phyloP scores from a whole-genome alignment of 2,888 invertebrate species.

The Rhamphomyia laevipes region DNA sequence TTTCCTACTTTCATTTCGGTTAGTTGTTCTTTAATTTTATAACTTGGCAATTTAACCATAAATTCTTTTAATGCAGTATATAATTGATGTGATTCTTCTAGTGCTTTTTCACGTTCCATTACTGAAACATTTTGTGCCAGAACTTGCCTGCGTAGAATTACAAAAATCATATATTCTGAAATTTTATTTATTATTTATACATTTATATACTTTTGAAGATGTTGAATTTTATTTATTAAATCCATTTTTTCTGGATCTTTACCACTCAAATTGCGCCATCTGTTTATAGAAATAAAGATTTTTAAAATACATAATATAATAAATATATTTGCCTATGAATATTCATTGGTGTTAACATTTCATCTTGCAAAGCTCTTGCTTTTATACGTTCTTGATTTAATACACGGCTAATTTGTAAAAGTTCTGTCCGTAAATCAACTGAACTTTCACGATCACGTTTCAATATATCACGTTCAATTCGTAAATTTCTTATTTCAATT shows the following conservation, averaged over 20 bases:
- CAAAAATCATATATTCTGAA: not conserved
- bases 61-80: constrained; percentile 33
- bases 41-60: constrained; percentile 32
- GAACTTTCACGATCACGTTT: constrained; percentile 65
- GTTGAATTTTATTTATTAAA: constrained; percentile 68
- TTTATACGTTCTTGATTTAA: constrained; percentile 72
- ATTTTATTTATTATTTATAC: not conserved
- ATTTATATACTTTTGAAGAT: constrained; percentile 67
- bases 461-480: constrained; percentile 58
- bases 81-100: constrained; percentile 30
- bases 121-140: constrained; percentile 28
- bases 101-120: constrained; percentile 28
- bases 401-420: constrained; percentile 56
- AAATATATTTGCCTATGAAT: constrained; percentile 50
- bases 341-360: constrained; percentile 83
- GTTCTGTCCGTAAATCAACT: constrained; percentile 69
- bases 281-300: constrained; percentile 2
- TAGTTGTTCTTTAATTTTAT: constrained; percentile 31
- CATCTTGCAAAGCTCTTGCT: constrained; percentile 77
- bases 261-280: constrained; percentile 84
- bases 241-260: constrained; percentile 76
- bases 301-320: not conserved
- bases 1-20: constrained; percentile 32
- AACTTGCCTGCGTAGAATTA: constrained; percentile 24
- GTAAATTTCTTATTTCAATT: constrained; percentile 68